Conservation (phyloP, 2,888 invertebrate genomes). For the Drosophila subquinaria region DNA sequence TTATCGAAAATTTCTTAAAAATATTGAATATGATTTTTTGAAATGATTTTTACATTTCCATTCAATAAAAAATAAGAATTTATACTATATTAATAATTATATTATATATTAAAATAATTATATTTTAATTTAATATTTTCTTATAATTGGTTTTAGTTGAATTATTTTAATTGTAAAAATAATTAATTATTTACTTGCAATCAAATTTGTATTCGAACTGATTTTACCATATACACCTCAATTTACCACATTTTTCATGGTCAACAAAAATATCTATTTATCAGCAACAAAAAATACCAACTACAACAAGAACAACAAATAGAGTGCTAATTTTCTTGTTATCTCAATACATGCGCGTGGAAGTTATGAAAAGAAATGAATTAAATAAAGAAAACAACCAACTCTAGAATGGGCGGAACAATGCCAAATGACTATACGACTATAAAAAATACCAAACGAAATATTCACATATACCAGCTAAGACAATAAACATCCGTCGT, state of each 20-base stretch:
- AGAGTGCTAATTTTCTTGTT: conserved; percentile 65
- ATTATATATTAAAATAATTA: too few relatives aligned
- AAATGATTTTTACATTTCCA: too few relatives aligned
- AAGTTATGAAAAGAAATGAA: conserved; percentile 15
- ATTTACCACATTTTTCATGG: conserved; percentile 3
- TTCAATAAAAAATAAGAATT: too few relatives aligned
- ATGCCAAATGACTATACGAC: conserved; percentile 18
- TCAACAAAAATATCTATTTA: conserved; percentile 17
- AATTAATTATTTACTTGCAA: too few relatives aligned
- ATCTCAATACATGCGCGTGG: conserved; percentile 55
- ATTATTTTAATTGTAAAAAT: too few relatives aligned
- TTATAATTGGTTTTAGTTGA: too few relatives aligned
- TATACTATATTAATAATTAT: too few relatives aligned
- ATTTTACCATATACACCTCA: too few relatives aligned
- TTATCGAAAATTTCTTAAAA: too few relatives aligned
- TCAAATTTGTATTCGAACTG: too few relatives aligned
- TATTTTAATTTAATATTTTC: too few relatives aligned
- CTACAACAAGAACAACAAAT: conserved; percentile 19
- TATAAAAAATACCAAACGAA: conserved; percentile 6
- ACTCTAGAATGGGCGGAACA: conserved; percentile 23
- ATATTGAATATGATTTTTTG: too few relatives aligned
- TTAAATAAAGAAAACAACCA: conserved; percentile 6
- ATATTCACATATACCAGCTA: conserved; percentile 22
- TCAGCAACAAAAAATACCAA: conserved; percentile 4
- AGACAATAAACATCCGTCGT: conserved; percentile 49